Evolutionary conservation across 2,888 invertebrate species (phyloP).

Genomic region (Hydroisotoma schaefferi): DNA sequence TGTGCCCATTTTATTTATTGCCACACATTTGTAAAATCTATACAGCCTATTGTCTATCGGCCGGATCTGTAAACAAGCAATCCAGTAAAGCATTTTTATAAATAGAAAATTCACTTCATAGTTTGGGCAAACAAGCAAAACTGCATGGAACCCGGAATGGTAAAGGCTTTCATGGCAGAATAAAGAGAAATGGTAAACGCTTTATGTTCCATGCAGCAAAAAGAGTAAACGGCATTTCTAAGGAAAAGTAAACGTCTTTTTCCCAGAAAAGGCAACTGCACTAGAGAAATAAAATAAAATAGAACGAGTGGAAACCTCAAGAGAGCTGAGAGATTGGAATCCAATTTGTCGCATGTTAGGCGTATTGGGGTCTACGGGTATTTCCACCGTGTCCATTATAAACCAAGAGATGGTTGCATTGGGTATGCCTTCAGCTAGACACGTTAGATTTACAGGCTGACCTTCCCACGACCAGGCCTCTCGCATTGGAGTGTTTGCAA

Average conservation of each 20-base stretch:
- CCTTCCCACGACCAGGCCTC: conserved; percentile 81
- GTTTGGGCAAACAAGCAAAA: too few relatives aligned
- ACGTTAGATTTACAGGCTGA: conserved; percentile 76
- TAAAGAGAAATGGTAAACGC: too few relatives aligned
- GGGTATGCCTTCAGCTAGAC: conserved; percentile 80
- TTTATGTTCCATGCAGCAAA: too few relatives aligned
- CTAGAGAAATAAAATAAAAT: conserved; percentile 4
- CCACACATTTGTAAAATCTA: conserved; percentile 74
- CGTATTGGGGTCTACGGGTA: conserved; percentile 51
- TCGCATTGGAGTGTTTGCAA: conserved; percentile 62
- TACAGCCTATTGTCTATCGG: conserved; percentile 66
- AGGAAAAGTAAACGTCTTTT: too few relatives aligned
- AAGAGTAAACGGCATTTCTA: too few relatives aligned
- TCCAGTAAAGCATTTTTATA: too few relatives aligned
- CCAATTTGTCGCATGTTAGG: conserved; percentile 62
- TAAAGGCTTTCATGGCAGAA: too few relatives aligned
- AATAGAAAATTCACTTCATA: too few relatives aligned
- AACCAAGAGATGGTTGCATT: conserved; percentile 89
- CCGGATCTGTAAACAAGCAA: conserved; percentile 30
- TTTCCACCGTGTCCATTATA: conserved; percentile 54
- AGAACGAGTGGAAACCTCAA: conserved; percentile 52
- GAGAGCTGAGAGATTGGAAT: conserved; percentile 67
- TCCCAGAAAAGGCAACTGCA: neutral
- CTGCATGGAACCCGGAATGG: neutral
- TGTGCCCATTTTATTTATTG: conserved; percentile 70